phyloP scores from a whole-genome alignment of 2,888 invertebrate genomes.

The Cheilosia pagana region DNA sequence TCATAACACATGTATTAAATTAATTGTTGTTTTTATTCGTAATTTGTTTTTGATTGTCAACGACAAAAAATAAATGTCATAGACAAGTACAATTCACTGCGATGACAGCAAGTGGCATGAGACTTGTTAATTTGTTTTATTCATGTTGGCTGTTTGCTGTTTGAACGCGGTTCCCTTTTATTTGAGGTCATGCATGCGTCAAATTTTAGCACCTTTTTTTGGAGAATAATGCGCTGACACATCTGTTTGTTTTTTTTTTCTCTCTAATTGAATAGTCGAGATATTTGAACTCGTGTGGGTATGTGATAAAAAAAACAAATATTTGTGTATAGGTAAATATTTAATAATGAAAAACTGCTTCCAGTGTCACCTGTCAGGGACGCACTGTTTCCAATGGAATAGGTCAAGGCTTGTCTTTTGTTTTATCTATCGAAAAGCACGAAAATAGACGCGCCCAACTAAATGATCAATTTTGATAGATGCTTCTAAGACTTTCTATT shows the following conservation, averaged over 20 bases:
- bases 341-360: no score
- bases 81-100: constrained; percentile 10
- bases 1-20: constrained; percentile 31
- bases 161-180: constrained; percentile 13
- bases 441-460: no score
- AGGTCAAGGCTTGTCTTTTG: no score
- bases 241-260: background rate
- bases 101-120: constrained; percentile 2
- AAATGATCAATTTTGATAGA: background rate
- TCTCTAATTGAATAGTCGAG: background rate
- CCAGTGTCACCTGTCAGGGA: no score
- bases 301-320: background rate
- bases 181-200: constrained; percentile 23
- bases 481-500: no score
- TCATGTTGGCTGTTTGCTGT: constrained; percentile 1
- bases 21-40: constrained; percentile 19
- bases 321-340: no score
- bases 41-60: constrained; percentile 39
- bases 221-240: constrained; percentile 9
- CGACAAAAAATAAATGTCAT: constrained; percentile 25
- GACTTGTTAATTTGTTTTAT: constrained; percentile 33
- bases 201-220: constrained; percentile 32
- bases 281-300: background rate
- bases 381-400: no score
- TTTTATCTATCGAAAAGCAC: no score